phyloP scores from a whole-genome alignment of 2,888 invertebrate species.

The Poecilobothrus nobilitatus region DNA sequence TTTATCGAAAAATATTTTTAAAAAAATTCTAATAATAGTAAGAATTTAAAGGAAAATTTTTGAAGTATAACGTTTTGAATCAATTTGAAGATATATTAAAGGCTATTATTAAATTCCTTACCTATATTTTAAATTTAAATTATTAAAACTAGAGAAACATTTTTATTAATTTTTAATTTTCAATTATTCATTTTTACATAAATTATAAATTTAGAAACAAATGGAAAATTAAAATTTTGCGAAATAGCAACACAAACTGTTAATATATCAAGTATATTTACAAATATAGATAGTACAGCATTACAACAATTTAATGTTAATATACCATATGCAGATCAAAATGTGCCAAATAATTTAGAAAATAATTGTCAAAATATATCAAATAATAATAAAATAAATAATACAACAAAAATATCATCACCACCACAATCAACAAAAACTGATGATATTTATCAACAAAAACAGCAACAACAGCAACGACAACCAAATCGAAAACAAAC shows the following conservation, averaged over 20 bases:
- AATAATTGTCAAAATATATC: slow-evolving; percentile 30
- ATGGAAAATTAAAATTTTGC: slow-evolving; percentile 36
- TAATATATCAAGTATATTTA: slow-evolving; percentile 39
- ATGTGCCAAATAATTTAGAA: slow-evolving; percentile 39
- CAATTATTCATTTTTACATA: too few relatives aligned
- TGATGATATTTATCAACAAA: background rate
- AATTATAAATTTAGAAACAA: slow-evolving; percentile 23
- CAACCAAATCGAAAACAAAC: background rate
- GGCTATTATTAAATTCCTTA: too few relatives aligned
- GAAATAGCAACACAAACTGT: slow-evolving; percentile 45
- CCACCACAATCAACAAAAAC: slow-evolving; percentile 12
- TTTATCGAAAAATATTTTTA: background rate
- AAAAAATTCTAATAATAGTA: slow-evolving; percentile 9
- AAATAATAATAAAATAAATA: slow-evolving; percentile 41
- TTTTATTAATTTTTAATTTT: too few relatives aligned
- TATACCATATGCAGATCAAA: slow-evolving; percentile 43
- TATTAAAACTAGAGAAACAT: too few relatives aligned
- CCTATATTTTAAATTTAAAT: too few relatives aligned
- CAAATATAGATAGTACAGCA: slow-evolving; percentile 32
- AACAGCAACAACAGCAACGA: slow-evolving; percentile 1
- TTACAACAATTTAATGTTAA: slow-evolving; percentile 33
- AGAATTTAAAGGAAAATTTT: background rate
- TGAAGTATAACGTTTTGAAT: too few relatives aligned
- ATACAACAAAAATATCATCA: slow-evolving; percentile 17
- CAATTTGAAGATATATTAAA: too few relatives aligned